Percentiles rank a stretch among this genome's conserved stretches.
Conservation (phyloP, 2,888 invertebrate genomes). For the Arge pagana region DNA sequence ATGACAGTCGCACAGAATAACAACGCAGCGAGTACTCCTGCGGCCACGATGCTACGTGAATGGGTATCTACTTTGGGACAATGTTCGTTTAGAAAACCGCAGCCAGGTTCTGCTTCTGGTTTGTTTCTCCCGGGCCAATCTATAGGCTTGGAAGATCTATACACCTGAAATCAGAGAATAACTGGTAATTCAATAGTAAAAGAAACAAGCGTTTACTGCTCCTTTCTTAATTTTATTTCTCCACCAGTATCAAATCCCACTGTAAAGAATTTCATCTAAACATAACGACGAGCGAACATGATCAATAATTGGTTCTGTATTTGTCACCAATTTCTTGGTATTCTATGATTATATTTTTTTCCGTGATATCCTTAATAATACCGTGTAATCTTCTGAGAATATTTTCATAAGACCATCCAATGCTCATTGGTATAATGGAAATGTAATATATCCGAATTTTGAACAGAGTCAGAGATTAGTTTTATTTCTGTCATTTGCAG, state of each 20-base stretch:
- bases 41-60: conserved; percentile 78
- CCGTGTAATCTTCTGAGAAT: no score
- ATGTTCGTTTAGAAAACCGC: conserved; percentile 89
- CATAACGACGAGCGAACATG: no score
- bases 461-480: not conserved
- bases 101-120: conserved; percentile 90
- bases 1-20: conserved; percentile 85
- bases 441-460: not conserved
- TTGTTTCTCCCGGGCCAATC: conserved; percentile 84
- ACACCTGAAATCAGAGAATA: conserved; percentile 67
- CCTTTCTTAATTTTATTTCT: no score
- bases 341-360: not conserved
- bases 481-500: conserved; percentile 24
- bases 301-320: no score
- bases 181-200: no score
- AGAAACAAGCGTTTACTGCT: no score
- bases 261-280: no score
- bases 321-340: no score
- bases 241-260: no score
- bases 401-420: not conserved
- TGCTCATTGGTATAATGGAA: not conserved
- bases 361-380: not conserved
- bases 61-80: conserved; percentile 84
- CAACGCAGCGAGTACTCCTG: conserved; percentile 79
- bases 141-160: conserved; percentile 72